Base-by-base conservation (phyloP, 2,888 invertebrate genomes). In the Acronicta leporina region DNA sequence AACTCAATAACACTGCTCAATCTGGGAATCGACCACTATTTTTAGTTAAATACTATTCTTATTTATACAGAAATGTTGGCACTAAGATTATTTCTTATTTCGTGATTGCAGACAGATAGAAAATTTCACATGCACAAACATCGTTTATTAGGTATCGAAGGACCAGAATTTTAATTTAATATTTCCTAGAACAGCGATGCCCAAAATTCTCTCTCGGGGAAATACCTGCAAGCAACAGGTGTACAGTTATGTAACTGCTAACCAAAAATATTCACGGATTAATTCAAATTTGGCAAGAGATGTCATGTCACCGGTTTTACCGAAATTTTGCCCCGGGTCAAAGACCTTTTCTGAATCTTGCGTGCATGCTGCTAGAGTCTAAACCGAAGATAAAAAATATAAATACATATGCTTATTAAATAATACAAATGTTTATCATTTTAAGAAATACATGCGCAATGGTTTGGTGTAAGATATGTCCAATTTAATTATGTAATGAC, bases 261-360 rank as follows among this genome's bases (percentile, higher is more conserved):
- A 6, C 38, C 38, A 38, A 38, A 38, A 38, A n/a, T n/a, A 38
- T n/a, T 13, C 6, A 38, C 7, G n/a, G n/a, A n/a, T 6, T 38
- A 25, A 5, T 44, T 15, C 16, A 25, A 13, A 20, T 2, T 14
- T 33, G 47, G 48, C 13, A 49, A 48, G 11, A 35, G 42, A 11
- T 43, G 49, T 0, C 46, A 11, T 43, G 49, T 0, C 10, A 27
- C 20, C 1, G 13, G 66, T 47, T 47, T 54, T 35, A 15, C 1
- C 46, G 38, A 43, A 53, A 14, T 33, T 10, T 13, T 5, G n/a
- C 5, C 15, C 16, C 11, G 15, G 54, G 54, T 66, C 69, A 68
- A 44, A 0, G 41, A 44, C 38, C 65, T 48, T 45, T 56, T 64
- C 35, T 41, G 33, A 44, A 41, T 15, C 27, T n/a, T 11, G 35